Conservation (phyloP, 2,888 invertebrate species). For the Heliconius ismenius region DNA sequence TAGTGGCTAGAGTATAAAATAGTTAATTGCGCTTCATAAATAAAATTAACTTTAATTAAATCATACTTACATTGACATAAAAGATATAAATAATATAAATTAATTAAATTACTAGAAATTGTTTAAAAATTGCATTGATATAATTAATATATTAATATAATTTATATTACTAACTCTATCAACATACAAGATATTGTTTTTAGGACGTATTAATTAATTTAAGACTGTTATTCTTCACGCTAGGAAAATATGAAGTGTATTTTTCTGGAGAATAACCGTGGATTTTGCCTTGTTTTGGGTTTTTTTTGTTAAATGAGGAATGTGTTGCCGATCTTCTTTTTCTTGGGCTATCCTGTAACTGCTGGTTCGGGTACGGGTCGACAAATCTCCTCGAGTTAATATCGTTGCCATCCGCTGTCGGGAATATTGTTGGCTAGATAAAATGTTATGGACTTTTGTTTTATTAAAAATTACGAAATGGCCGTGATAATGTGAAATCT, state of each 20-base stretch:
- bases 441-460: constrained; percentile 51
- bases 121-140: constrained; percentile 6
- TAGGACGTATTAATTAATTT: constrained; percentile 50
- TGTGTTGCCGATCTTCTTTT: constrained; percentile 70
- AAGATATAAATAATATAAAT: background rate
- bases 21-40: background rate
- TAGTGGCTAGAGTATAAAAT: background rate
- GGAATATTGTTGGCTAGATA: constrained; percentile 72
- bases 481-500: background rate
- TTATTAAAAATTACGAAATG: constrained; percentile 15
- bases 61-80: background rate
- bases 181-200: constrained; percentile 6
- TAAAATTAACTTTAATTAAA: background rate
- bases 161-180: background rate
- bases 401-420: constrained; percentile 78
- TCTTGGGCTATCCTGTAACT: constrained; percentile 73
- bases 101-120: background rate
- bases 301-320: constrained; percentile 59
- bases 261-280: constrained; percentile 69
- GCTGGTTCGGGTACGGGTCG: constrained; percentile 75
- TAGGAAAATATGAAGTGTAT: constrained; percentile 73
- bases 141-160: background rate
- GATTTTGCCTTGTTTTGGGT: constrained; percentile 60
- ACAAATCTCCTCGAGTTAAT: constrained; percentile 72
- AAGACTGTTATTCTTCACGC: constrained; percentile 50